These are phyloP conservation scores for Notothenia rossii DNA, from an alignment of 2,113 vertebrate genomes.

Conservation along the genomic window DNA sequence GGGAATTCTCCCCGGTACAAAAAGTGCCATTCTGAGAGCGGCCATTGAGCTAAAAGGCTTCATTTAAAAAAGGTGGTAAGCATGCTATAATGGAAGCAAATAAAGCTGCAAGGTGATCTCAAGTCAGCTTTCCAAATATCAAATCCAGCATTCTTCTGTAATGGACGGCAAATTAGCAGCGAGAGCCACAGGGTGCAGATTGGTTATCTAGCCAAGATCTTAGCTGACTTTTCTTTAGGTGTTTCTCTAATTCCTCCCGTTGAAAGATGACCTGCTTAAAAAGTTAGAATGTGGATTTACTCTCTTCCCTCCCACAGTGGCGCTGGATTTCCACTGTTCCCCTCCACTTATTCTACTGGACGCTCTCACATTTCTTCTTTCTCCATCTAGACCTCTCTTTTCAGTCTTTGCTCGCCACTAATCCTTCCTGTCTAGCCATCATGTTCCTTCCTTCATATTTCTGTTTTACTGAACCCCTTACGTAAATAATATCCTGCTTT, in stretches of 20 bases:
- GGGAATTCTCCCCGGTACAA: slow-evolving; percentile 81
- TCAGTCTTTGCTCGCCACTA: slow-evolving; percentile 30
- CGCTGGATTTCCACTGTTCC: slow-evolving; percentile 1
- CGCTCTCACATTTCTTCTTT: slow-evolving; percentile 39
- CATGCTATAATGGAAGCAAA: slow-evolving; percentile 62
- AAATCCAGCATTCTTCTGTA: slow-evolving; percentile 41
- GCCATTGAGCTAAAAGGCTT: slow-evolving; percentile 77
- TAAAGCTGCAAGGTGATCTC: slow-evolving; percentile 72
- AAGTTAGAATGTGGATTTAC: slow-evolving; percentile 41
- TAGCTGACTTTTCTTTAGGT: background rate
- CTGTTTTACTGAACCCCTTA: background rate
- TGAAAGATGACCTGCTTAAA: slow-evolving; percentile 31
- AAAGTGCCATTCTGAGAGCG: slow-evolving; percentile 83
- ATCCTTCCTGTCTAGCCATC: slow-evolving; percentile 34
- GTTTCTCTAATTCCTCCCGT: slow-evolving; percentile 20
- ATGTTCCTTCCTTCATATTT: slow-evolving; percentile 9
- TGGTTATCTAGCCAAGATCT: slow-evolving; percentile 8
- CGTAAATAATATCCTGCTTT: too few species aligned
- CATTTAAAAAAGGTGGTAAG: slow-evolving; percentile 72
- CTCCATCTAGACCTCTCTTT: slow-evolving; percentile 21
- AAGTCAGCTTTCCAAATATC: slow-evolving; percentile 55
- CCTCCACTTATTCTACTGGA: slow-evolving; percentile 28
- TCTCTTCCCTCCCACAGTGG: background rate
- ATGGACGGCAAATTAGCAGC: slow-evolving; percentile 2
- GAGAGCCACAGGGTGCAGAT: background rate